Evolutionary conservation across 2,113 vertebrate genomes (phyloP).

Genomic region (Himantopus leucocephalus): DNA sequence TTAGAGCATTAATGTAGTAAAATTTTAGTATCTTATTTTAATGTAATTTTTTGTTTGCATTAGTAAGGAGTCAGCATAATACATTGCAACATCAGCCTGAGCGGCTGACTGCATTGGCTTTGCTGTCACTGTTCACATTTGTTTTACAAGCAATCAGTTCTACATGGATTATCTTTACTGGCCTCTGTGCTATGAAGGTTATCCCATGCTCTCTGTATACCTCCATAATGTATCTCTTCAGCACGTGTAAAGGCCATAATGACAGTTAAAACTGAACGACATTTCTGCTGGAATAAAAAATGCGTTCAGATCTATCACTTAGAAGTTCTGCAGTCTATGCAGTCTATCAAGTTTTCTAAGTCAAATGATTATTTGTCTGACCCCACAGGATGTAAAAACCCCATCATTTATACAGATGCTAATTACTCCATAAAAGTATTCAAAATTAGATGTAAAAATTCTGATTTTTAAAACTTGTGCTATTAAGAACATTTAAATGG

Average conservation of each 20-base stretch:
- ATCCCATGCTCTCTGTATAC: neutral
- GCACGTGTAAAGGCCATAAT: neutral
- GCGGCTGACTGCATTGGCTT: neutral
- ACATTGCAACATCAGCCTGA: neutral
- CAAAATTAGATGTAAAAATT: neutral
- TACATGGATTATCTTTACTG: neutral
- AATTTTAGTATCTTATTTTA: neutral
- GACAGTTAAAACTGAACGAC: neutral
- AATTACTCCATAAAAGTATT: neutral
- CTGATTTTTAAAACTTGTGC: neutral
- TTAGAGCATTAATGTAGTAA: neutral
- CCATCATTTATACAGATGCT: neutral
- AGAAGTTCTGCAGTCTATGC: neutral
- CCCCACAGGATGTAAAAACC: neutral
- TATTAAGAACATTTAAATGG: neutral
- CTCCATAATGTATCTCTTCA: neutral
- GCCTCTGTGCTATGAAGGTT: neutral
- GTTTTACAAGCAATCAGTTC: neutral
- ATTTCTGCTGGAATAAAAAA: neutral
- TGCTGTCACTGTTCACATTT: neutral
- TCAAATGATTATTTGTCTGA: neutral
- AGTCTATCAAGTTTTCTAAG: neutral
- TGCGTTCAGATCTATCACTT: rapidly evolving
- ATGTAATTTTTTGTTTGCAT: neutral
- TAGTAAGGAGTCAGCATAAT: neutral